Percentiles rank a stretch among this genome's conserved stretches.
These are phyloP conservation scores for Podarcis raffonei DNA, from an alignment of 2,113 vertebrate genomes.

Conservation along the genomic window DNA sequence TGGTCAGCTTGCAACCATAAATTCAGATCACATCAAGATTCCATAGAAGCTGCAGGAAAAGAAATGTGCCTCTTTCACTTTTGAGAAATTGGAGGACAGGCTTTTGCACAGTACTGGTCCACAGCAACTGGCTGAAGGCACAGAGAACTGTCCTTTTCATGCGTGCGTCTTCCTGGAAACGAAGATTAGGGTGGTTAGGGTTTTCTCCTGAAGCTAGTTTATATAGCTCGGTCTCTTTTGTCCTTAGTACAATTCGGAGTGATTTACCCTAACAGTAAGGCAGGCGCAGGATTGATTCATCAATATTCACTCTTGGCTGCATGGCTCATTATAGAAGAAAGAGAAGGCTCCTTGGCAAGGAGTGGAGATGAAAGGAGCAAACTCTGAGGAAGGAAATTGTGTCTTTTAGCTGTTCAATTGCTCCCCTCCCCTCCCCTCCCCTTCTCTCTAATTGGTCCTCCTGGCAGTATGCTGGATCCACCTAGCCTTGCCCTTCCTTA, in stretches of 20 bases:
- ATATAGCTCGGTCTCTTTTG: background rate
- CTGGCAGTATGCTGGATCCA: background rate
- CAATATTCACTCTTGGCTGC: background rate
- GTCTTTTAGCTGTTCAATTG: background rate
- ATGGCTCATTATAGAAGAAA: background rate
- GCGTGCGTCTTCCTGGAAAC: too few relatives aligned
- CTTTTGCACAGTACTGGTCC: too few relatives aligned
- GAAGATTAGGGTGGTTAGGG: too few relatives aligned
- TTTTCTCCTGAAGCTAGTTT: too few relatives aligned
- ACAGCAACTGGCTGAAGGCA: too few relatives aligned
- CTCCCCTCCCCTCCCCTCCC: background rate
- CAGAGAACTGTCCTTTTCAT: too few relatives aligned
- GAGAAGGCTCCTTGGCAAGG: background rate
- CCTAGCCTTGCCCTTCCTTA: background rate
- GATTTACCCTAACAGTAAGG: background rate
- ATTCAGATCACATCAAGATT: too few relatives aligned
- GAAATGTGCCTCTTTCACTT: too few relatives aligned
- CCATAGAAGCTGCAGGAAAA: too few relatives aligned
- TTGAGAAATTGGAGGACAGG: too few relatives aligned
- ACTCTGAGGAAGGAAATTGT: background rate
- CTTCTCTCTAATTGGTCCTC: background rate
- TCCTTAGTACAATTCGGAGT: background rate
- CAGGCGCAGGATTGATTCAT: background rate
- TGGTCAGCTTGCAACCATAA: too few relatives aligned
- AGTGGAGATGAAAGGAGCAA: background rate